Evolutionary conservation across 2,888 invertebrate species (phyloP).

Genomic region (Athalia rosae): DNA sequence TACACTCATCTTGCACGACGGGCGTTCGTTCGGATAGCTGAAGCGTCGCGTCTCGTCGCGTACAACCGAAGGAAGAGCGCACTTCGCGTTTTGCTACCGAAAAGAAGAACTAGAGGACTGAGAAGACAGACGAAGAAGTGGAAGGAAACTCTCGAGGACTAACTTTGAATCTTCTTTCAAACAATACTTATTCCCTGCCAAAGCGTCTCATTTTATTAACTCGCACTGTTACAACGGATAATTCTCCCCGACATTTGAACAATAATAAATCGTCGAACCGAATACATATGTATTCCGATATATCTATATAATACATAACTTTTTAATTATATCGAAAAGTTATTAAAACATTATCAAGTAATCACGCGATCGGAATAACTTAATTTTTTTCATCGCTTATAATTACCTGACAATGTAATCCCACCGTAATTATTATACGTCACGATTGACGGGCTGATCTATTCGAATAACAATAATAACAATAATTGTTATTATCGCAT

Average conservation of each 20-base stretch:
- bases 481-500: too few species aligned
- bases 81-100: constrained; percentile 1
- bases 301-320: too few species aligned
- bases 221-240: neutral
- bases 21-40: neutral
- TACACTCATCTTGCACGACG: constrained; percentile 38
- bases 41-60: constrained; percentile 45
- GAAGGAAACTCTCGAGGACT: constrained; percentile 13
- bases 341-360: too few species aligned
- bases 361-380: too few species aligned
- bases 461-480: too few species aligned
- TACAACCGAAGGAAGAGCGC: constrained; percentile 29
- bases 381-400: too few species aligned
- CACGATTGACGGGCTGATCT: too few species aligned
- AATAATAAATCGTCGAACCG: neutral
- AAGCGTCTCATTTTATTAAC: constrained; percentile 41
- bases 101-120: neutral
- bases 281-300: too few species aligned
- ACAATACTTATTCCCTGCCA: constrained; percentile 41
- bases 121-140: too few species aligned
- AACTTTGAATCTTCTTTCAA: constrained; percentile 44
- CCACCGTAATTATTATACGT: too few species aligned
- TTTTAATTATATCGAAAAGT: too few species aligned
- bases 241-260: neutral
- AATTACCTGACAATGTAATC: too few species aligned